These are phyloP conservation scores for Rattus rattus DNA, from an alignment of 2,113 vertebrate genomes.

Conservation along the genomic window DNA sequence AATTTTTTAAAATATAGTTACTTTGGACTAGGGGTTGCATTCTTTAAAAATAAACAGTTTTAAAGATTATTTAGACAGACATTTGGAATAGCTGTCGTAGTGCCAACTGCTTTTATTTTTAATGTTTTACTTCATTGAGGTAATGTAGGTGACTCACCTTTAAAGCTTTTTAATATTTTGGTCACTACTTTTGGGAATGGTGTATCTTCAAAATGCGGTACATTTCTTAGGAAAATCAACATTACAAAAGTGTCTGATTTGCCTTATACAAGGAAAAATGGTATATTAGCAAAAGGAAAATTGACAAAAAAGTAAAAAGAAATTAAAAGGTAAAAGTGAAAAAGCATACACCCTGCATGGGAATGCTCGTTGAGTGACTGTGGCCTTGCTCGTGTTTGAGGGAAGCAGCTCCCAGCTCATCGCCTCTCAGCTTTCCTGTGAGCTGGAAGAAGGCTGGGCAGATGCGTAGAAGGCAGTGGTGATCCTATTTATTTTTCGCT, in stretches of 20 bases:
- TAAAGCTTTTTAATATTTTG: constrained; percentile 78
- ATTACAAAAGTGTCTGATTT: constrained; percentile 81
- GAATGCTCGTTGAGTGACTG: constrained; percentile 79
- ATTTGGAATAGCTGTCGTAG: constrained; percentile 86
- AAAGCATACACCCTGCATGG: constrained; percentile 73
- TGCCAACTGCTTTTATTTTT: constrained; percentile 83
- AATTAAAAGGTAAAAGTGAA: constrained; percentile 53
- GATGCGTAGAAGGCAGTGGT: background rate
- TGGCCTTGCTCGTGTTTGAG: constrained; percentile 79
- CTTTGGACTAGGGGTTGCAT: constrained; percentile 79
- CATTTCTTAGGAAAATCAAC: constrained; percentile 67
- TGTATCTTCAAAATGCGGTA: constrained; percentile 81
- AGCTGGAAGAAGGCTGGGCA: constrained; percentile 27
- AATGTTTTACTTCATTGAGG: constrained; percentile 84
- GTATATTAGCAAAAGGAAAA: constrained; percentile 46
- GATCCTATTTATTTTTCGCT: constrained; percentile 76
- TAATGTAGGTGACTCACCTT: constrained; percentile 73
- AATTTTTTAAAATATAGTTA: constrained; percentile 83
- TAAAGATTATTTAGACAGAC: constrained; percentile 82
- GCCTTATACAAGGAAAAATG: constrained; percentile 77
- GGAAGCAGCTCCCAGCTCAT: constrained; percentile 74
- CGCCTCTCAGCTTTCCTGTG: constrained; percentile 74
- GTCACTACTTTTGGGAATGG: constrained; percentile 73
- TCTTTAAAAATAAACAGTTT: constrained; percentile 84
- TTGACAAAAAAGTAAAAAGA: constrained; percentile 30